Percentiles rank a stretch among this genome's conserved stretches.
These are phyloP conservation scores for Oreochromis aureus DNA, from an alignment of 2,113 vertebrate species.

Conservation along the genomic window DNA sequence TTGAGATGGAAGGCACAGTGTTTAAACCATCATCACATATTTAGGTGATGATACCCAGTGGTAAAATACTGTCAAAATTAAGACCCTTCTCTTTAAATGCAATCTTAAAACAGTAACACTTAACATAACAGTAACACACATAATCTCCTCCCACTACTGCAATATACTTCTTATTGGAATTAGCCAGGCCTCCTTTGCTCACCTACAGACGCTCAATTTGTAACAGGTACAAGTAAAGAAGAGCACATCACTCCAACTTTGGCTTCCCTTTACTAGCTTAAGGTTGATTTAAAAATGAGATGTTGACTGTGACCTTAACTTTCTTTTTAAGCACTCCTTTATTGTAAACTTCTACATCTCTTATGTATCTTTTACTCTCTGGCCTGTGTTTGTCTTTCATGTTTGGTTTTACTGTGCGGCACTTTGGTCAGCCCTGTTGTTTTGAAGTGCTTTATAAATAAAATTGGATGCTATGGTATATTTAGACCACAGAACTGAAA, in stretches of 20 bases:
- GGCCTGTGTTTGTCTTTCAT: neutral
- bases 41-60: neutral
- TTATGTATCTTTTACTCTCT: neutral
- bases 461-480: neutral
- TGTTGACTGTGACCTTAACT: fast-evolving
- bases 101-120: neutral
- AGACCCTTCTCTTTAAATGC: neutral
- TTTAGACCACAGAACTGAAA: neutral
- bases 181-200: neutral
- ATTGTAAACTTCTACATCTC: neutral
- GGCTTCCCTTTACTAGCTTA: neutral
- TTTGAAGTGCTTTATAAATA: neutral
- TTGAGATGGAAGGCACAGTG: neutral
- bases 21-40: fast-evolving
- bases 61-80: neutral
- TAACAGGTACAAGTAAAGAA: neutral
- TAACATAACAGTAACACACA: no score
- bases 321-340: neutral
- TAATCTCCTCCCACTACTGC: fast-evolving
- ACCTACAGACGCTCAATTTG: fast-evolving
- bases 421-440: neutral
- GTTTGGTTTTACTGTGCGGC: neutral
- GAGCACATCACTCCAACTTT: neutral
- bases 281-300: neutral
- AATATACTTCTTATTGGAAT: neutral